Evolutionary conservation across 1,140 invertebrate genomes (phyloP), one percentile per base, ranked within the genome.

Genomic region (Drosophila chauvacae): DNA sequence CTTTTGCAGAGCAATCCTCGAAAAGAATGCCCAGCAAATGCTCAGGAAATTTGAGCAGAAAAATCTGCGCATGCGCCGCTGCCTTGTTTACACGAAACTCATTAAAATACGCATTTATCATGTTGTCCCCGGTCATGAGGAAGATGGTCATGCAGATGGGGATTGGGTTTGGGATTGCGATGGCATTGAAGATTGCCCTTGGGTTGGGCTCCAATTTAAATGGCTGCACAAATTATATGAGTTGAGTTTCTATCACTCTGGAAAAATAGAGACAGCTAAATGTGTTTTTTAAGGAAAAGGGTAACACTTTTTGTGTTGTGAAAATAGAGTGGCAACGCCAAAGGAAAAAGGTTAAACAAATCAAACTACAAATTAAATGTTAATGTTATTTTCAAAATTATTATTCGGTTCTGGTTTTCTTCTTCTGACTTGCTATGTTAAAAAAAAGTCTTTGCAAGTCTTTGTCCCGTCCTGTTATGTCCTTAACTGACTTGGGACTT

Each of bases 51-150:
- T 74, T 77, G 63, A 73, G 77, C 60, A 56, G 68, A 58, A 48
- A 55, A 39, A 23, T 62, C 69, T 82, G 66, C 63, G 68, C 77
- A 76, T 84, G 81, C 77, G 59, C 68, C 71, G 80, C 68, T 74
- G 74, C 78, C 87, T 80, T 86, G 82, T 91, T 90, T 90, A 90
- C 86, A 90, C 82, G 82, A 90, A 90, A 90, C 86, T 91, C 86
- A 90, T 90, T 90, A 90, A 86, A 90, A 87, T 86, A 77, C 65
- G 81, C 87, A 90, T 90, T 90, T 90, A 90, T 90, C 86, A 90
- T 81, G 71, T 68, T 69, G 74, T 77, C 56, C 56, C 73, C 44
- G 48, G 41, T 55, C 57, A 63, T 64, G 44, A 23, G 48, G 53
- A 10, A 70, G 77, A 65, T 74, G 55, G 51, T 35, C 39, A 65